These are phyloP conservation scores for Mobula hypostoma DNA, from an alignment of 2,113 vertebrate genomes.

Conservation along the genomic window DNA sequence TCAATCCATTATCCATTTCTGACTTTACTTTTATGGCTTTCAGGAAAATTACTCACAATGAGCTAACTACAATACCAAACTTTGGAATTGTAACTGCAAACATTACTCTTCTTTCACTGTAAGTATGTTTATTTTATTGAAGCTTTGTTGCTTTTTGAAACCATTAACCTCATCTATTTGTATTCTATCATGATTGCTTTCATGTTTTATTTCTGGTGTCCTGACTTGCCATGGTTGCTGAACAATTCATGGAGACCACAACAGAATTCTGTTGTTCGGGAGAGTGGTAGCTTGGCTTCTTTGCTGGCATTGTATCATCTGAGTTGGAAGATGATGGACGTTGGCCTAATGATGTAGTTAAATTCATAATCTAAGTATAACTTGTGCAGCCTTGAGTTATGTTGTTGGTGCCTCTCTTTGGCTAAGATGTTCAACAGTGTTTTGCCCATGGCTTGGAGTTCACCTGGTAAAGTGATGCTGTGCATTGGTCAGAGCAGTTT, in stretches of 20 bases:
- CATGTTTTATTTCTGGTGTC: not conserved
- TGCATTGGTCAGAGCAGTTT: not conserved
- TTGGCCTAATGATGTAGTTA: not conserved
- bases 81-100: conserved; percentile 70
- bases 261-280: not conserved
- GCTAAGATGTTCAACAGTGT: not conserved
- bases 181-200: not conserved
- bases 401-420: not conserved
- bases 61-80: conserved; percentile 73
- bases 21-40: conserved; percentile 41
- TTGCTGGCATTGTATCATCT: not conserved
- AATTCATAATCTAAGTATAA: not conserved
- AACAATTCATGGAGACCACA: not conserved
- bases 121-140: conserved; percentile 56
- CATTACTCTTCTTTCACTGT: conserved; percentile 80
- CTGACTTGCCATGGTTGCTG: not conserved
- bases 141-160: not conserved
- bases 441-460: not conserved
- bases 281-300: not conserved
- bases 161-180: not conserved
- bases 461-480: not conserved
- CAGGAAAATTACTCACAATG: conserved; percentile 87
- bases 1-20: not conserved
- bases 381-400: not conserved
- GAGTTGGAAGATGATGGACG: not conserved